Evolutionary conservation across 2,888 invertebrate genomes (phyloP).

Genomic region (Platycheirus rosarum): DNA sequence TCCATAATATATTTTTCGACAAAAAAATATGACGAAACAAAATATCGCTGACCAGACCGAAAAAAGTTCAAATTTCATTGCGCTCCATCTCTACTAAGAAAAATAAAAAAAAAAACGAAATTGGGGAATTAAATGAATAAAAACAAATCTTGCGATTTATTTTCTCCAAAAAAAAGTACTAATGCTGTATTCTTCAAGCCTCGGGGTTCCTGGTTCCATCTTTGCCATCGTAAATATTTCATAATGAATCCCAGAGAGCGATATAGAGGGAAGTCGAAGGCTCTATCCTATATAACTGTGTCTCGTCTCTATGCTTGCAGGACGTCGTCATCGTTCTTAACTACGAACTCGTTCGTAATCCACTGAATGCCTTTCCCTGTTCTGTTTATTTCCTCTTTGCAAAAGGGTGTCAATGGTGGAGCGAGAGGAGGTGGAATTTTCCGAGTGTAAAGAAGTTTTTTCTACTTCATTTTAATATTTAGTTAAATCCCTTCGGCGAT

Average conservation of each 20-base stretch:
- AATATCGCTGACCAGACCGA: conserved; percentile 48
- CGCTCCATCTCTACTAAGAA: not conserved
- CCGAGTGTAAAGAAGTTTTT: conserved; percentile 20
- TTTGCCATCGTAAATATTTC: conserved; percentile 52
- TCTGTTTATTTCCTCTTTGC: conserved; percentile 18
- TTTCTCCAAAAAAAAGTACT: conserved; percentile 41
- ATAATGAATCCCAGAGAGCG: conserved; percentile 62
- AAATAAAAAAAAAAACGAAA: conserved; percentile 1
- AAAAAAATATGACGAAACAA: conserved; percentile 53
- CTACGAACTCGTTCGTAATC: conserved; percentile 31
- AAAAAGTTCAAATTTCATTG: conserved; percentile 66
- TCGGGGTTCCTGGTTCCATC: conserved; percentile 29
- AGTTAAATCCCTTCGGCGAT: conserved; percentile 61
- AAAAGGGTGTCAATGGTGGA: conserved; percentile 55
- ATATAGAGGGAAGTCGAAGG: too few relatives aligned
- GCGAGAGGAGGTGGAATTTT: conserved; percentile 20
- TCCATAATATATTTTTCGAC: conserved; percentile 57
- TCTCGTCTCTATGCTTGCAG: conserved; percentile 2
- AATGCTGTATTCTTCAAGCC: conserved; percentile 40
- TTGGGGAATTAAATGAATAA: conserved; percentile 15
- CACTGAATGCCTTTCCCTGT: conserved; percentile 26
- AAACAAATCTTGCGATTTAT: conserved; percentile 56
- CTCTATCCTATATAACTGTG: too few relatives aligned
- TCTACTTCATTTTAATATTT: conserved; percentile 68
- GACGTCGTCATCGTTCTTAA: not conserved